These are phyloP conservation scores for Triplophysa dalaica DNA, from an alignment of 2,113 vertebrate genomes.

Conservation along the genomic window DNA sequence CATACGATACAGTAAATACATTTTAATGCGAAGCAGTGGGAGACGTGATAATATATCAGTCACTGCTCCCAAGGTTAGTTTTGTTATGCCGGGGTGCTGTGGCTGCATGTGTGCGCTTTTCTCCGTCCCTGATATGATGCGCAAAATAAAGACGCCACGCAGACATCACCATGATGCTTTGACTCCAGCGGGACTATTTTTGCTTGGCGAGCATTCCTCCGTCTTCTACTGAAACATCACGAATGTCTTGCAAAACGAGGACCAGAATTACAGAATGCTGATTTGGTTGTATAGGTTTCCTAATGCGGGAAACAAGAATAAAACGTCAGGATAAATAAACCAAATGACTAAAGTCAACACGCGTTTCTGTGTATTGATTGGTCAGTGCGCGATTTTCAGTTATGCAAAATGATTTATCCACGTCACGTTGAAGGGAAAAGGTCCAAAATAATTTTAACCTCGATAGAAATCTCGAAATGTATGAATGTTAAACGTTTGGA, in stretches of 20 bases:
- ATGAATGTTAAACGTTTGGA: no score
- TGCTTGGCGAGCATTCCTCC: constrained; percentile 56
- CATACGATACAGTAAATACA: neutral
- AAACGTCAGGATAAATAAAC: no score
- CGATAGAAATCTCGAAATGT: no score
- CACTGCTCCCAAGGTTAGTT: constrained; percentile 48
- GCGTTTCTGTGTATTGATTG: no score
- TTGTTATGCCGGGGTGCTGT: constrained; percentile 47
- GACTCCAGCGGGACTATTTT: constrained; percentile 70
- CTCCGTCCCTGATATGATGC: constrained; percentile 63
- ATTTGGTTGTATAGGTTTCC: neutral
- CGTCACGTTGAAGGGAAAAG: no score
- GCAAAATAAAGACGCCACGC: constrained; percentile 72
- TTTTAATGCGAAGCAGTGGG: constrained; percentile 21
- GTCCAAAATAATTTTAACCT: no score
- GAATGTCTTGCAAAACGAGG: neutral
- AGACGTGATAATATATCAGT: constrained; percentile 29
- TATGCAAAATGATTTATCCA: no score
- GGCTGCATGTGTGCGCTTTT: constrained; percentile 18
- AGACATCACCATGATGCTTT: constrained; percentile 66
- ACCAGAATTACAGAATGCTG: neutral
- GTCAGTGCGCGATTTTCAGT: no score
- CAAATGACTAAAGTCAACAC: no score
- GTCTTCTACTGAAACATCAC: constrained; percentile 52
- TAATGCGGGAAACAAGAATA: no score